These are phyloP conservation scores for Chaitophorus viminalis DNA, from an alignment of 2,888 invertebrate species.

Conservation along the genomic window DNA sequence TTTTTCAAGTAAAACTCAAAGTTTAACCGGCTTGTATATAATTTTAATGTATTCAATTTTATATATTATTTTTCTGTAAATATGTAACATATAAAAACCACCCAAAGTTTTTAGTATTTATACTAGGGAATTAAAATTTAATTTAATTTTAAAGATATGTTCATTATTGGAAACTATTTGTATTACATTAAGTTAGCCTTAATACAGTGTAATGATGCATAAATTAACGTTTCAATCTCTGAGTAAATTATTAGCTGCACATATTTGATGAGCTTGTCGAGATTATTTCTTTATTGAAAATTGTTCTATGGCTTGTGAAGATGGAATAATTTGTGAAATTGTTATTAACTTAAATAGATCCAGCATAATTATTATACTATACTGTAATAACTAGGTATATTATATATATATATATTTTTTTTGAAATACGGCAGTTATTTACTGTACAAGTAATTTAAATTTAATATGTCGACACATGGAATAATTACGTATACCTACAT, in stretches of 20 bases:
- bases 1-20: too few species aligned
- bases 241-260: slow-evolving; percentile 51
- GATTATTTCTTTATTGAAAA: background rate
- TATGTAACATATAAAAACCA: too few species aligned
- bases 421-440: background rate
- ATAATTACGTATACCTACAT: too few species aligned
- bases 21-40: too few species aligned
- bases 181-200: background rate
- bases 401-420: background rate
- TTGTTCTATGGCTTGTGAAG: background rate
- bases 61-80: too few species aligned
- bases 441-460: background rate
- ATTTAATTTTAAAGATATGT: background rate
- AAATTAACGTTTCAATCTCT: slow-evolving; percentile 17
- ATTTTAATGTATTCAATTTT: too few species aligned
- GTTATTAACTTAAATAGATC: background rate
- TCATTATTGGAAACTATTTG: slow-evolving; percentile 24
- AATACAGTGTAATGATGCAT: slow-evolving; percentile 14
- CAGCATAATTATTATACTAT: too few species aligned
- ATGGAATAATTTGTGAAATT: background rate
- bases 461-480: too few species aligned
- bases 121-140: background rate
- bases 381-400: too few species aligned
- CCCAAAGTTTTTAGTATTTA: background rate
- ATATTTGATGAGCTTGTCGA: slow-evolving; percentile 7